Conservation (phyloP, 2,888 invertebrate species). For the Catocala nupta region DNA sequence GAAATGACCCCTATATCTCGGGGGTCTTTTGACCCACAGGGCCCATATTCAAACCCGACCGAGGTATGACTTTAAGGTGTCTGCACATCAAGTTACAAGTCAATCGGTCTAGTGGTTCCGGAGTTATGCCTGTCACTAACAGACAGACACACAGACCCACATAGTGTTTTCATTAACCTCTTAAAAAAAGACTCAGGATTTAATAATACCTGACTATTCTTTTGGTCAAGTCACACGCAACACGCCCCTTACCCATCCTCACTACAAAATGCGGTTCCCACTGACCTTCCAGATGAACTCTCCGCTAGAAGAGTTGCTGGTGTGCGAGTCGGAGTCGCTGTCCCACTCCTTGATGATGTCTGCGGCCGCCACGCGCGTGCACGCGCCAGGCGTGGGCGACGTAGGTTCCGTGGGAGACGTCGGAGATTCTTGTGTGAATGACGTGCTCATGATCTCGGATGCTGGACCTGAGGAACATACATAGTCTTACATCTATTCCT, state of each 20-base stretch:
- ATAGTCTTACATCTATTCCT: neutral
- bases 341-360: constrained; percentile 89
- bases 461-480: constrained; percentile 69
- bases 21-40: too few relatives aligned
- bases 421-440: constrained; percentile 83
- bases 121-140: too few relatives aligned
- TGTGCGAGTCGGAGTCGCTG: constrained; percentile 88
- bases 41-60: too few relatives aligned
- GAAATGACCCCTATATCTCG: too few relatives aligned
- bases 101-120: too few relatives aligned
- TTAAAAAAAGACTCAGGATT: too few relatives aligned
- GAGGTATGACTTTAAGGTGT: too few relatives aligned
- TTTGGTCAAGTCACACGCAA: constrained; percentile 24
- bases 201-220: too few relatives aligned
- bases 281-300: constrained; percentile 93
- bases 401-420: constrained; percentile 45
- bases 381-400: constrained; percentile 71
- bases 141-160: too few relatives aligned
- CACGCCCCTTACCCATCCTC: neutral
- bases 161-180: too few relatives aligned
- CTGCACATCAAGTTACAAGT: too few relatives aligned
- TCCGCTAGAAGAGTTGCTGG: constrained; percentile 91
- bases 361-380: constrained; percentile 71
- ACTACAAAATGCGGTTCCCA: constrained; percentile 13
- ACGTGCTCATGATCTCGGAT: constrained; percentile 81